phyloP scores from a whole-genome alignment of 2,888 invertebrate genomes.

The Drepana falcataria region DNA sequence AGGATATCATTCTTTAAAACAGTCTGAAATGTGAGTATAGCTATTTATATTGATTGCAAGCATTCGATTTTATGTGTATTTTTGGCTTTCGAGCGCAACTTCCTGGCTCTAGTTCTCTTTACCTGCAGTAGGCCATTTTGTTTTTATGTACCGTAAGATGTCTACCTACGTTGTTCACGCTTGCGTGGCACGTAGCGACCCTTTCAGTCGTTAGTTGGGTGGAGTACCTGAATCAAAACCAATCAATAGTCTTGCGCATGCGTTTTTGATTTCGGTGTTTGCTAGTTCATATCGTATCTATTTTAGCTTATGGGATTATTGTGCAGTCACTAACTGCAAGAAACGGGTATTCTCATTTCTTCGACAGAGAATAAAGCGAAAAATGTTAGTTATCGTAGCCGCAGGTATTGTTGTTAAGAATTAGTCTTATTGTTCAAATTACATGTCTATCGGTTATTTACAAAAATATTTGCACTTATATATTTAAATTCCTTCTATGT shows the following conservation, averaged over 20 bases:
- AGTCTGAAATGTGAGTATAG: conserved; percentile 55
- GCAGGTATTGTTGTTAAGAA: too few relatives aligned
- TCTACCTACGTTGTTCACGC: background rate
- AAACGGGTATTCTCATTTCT: too few relatives aligned
- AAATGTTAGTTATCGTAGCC: too few relatives aligned
- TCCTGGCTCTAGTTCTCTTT: too few relatives aligned
- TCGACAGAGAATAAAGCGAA: too few relatives aligned
- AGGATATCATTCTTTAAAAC: conserved; percentile 40
- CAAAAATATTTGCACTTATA: too few relatives aligned
- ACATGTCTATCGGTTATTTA: too few relatives aligned
- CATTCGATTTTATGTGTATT: background rate
- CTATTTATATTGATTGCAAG: background rate
- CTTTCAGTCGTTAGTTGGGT: background rate
- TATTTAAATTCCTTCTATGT: too few relatives aligned
- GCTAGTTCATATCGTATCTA: too few relatives aligned
- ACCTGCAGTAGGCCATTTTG: conserved; percentile 1
- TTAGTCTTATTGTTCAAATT: too few relatives aligned
- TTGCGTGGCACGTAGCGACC: conserved; percentile 7
- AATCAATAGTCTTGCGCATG: background rate
- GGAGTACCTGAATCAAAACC: background rate
- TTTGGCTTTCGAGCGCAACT: background rate
- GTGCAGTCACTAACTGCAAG: too few relatives aligned
- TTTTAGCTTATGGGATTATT: too few relatives aligned
- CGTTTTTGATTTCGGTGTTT: background rate
- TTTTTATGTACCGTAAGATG: background rate